Evolutionary conservation across 2,888 invertebrate genomes (phyloP).

Genomic region (Macrostomum cliftonense): DNA sequence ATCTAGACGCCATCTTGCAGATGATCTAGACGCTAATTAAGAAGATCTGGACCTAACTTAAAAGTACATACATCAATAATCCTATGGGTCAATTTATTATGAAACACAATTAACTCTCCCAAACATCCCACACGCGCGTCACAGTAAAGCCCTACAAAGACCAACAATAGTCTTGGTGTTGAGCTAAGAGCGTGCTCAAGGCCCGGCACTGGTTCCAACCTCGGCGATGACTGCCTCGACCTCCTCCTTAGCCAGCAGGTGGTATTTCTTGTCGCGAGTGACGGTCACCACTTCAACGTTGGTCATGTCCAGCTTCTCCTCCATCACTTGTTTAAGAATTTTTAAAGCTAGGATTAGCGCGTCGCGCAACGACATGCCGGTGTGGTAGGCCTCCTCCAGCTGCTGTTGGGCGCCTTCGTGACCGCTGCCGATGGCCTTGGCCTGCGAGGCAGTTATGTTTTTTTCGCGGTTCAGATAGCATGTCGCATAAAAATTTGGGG

Average conservation of each 20-base stretch:
- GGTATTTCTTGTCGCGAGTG: constrained; percentile 61
- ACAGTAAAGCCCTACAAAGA: too few relatives aligned
- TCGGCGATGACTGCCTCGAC: constrained; percentile 62
- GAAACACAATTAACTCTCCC: too few relatives aligned
- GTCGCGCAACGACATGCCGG: constrained; percentile 67
- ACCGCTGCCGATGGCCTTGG: constrained; percentile 96
- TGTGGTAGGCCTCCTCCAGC: constrained; percentile 50
- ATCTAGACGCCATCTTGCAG: too few relatives aligned
- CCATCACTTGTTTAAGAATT: constrained; percentile 97
- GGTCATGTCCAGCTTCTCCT: constrained; percentile 83
- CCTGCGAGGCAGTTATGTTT: constrained; percentile 34
- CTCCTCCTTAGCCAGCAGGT: constrained; percentile 72
- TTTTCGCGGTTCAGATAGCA: too few relatives aligned
- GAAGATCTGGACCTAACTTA: too few relatives aligned
- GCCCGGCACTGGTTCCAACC: constrained; percentile 13
- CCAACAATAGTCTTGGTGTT: too few relatives aligned
- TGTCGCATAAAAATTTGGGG: too few relatives aligned
- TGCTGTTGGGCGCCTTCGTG: constrained; percentile 97
- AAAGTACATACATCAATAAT: too few relatives aligned
- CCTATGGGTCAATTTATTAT: too few relatives aligned
- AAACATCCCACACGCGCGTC: too few relatives aligned
- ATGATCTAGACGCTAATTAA: too few relatives aligned
- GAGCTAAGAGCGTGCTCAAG: too few relatives aligned
- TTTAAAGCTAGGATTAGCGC: constrained; percentile 73
- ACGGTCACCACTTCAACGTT: constrained; percentile 94